These are phyloP conservation scores for Sitobion miscanthi DNA, from an alignment of 1,140 invertebrate genomes.

Conservation along the genomic window DNA sequence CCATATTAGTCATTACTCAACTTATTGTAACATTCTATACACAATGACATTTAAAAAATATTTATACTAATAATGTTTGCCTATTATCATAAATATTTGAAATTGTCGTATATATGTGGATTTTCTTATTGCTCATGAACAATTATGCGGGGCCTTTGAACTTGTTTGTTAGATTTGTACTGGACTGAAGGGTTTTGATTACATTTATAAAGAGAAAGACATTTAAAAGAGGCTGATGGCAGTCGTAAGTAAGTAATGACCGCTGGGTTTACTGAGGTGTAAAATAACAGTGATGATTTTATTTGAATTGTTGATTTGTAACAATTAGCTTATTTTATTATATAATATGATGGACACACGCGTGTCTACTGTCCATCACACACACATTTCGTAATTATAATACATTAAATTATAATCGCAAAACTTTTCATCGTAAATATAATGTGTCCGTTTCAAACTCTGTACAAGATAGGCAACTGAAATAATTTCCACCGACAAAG, in stretches of 20 bases:
- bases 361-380: not conserved
- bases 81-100: not conserved
- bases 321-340: not conserved
- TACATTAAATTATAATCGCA: not conserved
- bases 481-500: not conserved
- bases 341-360: not conserved
- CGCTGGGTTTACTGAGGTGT: not conserved
- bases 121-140: not conserved
- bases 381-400: not conserved
- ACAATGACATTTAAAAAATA: not conserved
- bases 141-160: not conserved
- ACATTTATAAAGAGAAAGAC: not conserved
- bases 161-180: not conserved
- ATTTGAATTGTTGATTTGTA: not conserved
- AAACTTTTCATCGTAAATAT: not conserved
- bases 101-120: not conserved
- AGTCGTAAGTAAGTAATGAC: too few species aligned
- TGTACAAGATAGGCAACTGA: not conserved
- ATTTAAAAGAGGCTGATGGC: not conserved
- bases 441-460: not conserved
- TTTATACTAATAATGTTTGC: not conserved
- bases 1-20: too few species aligned
- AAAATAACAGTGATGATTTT: not conserved
- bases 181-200: not conserved
- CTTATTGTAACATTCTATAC: too few species aligned